Conservation (phyloP, 2,113 vertebrate species). For the Acinonyx jubatus region DNA sequence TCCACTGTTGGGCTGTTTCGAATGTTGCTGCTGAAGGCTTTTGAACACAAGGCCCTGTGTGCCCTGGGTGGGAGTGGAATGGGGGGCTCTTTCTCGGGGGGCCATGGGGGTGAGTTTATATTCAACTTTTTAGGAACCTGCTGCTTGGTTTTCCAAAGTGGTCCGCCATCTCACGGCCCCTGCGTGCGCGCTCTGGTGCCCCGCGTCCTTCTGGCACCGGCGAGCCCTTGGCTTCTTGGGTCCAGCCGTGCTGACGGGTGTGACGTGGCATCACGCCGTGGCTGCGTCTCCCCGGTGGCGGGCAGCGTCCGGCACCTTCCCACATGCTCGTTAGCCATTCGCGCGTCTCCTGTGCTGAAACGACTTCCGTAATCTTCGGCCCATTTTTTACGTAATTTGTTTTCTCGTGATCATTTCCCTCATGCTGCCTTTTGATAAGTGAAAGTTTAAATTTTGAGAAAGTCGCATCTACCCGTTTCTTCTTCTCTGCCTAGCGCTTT, state of each 20-base stretch:
- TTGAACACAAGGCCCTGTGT: background rate
- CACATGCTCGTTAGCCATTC: background rate
- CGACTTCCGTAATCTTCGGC: background rate
- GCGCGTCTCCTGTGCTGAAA: background rate
- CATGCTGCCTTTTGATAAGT: conserved; percentile 43
- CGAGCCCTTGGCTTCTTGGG: background rate
- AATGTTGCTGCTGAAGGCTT: background rate
- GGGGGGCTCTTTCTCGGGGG: background rate
- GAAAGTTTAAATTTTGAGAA: background rate
- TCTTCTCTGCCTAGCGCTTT: background rate
- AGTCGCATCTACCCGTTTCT: background rate
- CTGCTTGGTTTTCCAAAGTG: accelerated
- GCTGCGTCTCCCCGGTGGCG: background rate
- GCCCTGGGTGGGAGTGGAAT: too few species aligned
- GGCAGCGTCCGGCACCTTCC: background rate
- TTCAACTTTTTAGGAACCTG: background rate
- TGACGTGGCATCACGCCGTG: background rate
- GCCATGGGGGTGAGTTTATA: background rate
- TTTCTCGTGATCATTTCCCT: conserved; percentile 44
- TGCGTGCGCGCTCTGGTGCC: background rate
- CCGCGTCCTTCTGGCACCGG: background rate
- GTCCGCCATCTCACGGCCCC: background rate
- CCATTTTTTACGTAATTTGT: conserved; percentile 25
- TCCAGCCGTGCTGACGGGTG: background rate
- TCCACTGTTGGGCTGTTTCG: background rate